Evolutionary conservation across 2,797 vertebrate genomes (phyloP), one percentile per base, ranked within the genome.

Genomic region (Pristis pectinata): DNA sequence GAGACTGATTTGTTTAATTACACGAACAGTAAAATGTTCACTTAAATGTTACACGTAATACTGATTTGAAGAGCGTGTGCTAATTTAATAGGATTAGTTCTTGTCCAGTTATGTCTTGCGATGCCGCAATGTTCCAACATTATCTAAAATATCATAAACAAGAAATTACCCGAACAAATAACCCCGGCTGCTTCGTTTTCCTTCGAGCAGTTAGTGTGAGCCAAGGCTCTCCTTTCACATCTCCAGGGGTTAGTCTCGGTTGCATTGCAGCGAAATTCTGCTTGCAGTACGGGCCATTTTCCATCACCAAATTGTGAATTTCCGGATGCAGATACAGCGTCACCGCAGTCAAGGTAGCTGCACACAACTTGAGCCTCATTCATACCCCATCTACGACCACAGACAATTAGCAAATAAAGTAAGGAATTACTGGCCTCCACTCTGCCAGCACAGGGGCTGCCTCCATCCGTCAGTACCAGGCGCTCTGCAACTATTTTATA

Each of bases 361-460:
- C 64, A 70, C 2, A 76, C 11, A 5, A 72, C 92, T 13, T 11
- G 37, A 44, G 64, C 30, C 0, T 94, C 92, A 22, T 94, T 72
- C 37, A 94, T 19, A 76, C 72, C 92, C 92, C 64, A 94, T 10
- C 5, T 24, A 1, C 72, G 72, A 44, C 72, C 64, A 6, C 92
- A 94, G 10, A 94, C 7, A 34, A 34, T 94, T 2, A 0, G 0
- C 15, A 34, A 94, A 0, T 0, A 0, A 10, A 0, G 0, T 0
- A 0, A 0, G 0, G 6, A n/a, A 15, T 27, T 44, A 10, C 22
- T 1, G 8, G 97, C 92, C 96, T 97, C 92, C 2, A 97, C 94
- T 1, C 95, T 94, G 64, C 97, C 97, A 1, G 97, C 97, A 94
- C 97, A 97, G 76, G 95, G 95, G 17, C 96, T 95, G 37, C 95